Conservation (phyloP, 2,797 vertebrate species). For the Petrocephalus schoutedeni region DNA sequence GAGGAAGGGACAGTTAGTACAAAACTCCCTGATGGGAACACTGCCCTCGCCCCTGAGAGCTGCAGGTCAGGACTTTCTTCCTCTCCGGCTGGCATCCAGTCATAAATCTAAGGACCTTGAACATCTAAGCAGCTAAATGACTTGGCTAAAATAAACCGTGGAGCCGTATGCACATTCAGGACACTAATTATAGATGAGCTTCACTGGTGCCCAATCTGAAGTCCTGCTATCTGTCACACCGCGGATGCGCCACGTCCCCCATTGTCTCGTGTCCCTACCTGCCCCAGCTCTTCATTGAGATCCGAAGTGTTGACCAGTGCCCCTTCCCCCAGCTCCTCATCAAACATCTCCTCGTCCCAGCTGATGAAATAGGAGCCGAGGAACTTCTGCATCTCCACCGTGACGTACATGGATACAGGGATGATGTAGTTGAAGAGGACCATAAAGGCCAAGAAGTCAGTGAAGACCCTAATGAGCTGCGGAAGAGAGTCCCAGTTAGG, state of each 20-base stretch:
- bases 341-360: constrained; percentile 94
- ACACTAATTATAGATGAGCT: neutral
- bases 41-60: neutral
- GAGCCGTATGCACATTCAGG: neutral
- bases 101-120: neutral
- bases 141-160: neutral
- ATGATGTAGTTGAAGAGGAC: constrained; percentile 99
- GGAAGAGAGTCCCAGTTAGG: constrained; percentile 19
- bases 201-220: neutral
- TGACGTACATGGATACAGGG: constrained; percentile 96
- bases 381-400: constrained; percentile 99
- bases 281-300: constrained; percentile 92
- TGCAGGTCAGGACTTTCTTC: neutral
- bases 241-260: neutral
- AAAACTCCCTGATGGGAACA: neutral
- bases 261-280: constrained; percentile 59
- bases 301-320: constrained; percentile 93
- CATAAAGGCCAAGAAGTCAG: constrained; percentile 97
- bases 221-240: neutral
- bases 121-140: neutral
- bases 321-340: constrained; percentile 80
- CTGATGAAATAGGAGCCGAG: constrained; percentile 92
- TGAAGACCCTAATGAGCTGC: constrained; percentile 84
- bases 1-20: neutral
- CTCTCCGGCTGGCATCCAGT: neutral